Percentiles rank a stretch among this genome's conserved stretches.
These are phyloP conservation scores for Tryphoninae sp. DNA, from an alignment of 2,888 invertebrate species.

Conservation along the genomic window DNA sequence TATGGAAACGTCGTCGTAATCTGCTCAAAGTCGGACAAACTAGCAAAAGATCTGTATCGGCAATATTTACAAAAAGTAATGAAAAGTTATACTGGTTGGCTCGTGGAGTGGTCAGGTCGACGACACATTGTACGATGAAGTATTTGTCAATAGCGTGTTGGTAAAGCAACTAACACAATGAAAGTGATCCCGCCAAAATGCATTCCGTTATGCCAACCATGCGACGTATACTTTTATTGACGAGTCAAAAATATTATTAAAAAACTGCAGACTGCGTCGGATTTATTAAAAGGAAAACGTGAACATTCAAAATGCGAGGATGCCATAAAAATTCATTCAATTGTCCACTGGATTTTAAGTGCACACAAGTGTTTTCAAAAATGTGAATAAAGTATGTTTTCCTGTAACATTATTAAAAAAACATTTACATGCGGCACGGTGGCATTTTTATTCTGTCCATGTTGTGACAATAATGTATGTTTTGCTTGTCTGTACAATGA, in stretches of 20 bases:
- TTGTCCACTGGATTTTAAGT: slow-evolving; percentile 48
- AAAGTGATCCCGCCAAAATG: slow-evolving; percentile 54
- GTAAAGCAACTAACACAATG: slow-evolving; percentile 21
- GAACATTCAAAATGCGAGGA: slow-evolving; percentile 41
- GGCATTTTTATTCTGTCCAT: background rate
- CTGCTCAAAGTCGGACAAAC: slow-evolving; percentile 39
- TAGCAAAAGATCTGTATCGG: slow-evolving; percentile 23
- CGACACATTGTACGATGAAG: slow-evolving; percentile 28
- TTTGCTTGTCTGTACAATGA: background rate
- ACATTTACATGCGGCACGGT: background rate
- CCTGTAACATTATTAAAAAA: background rate
- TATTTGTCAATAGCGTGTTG: slow-evolving; percentile 34
- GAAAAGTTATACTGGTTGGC: slow-evolving; percentile 30
- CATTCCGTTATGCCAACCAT: slow-evolving; percentile 51
- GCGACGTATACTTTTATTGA: slow-evolving; percentile 54
- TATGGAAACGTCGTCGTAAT: background rate
- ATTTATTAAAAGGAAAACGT: slow-evolving; percentile 28
- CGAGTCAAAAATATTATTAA: slow-evolving; percentile 52
- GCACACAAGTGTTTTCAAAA: background rate
- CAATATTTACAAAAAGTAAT: slow-evolving; percentile 23
- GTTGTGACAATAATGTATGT: background rate
- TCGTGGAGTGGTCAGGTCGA: slow-evolving; percentile 50
- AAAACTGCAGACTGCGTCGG: slow-evolving; percentile 23
- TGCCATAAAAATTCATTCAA: slow-evolving; percentile 45
- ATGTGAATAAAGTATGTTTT: background rate